Evolutionary conservation across 2,113 vertebrate genomes (phyloP).

Genomic region (Falco punctatus): DNA sequence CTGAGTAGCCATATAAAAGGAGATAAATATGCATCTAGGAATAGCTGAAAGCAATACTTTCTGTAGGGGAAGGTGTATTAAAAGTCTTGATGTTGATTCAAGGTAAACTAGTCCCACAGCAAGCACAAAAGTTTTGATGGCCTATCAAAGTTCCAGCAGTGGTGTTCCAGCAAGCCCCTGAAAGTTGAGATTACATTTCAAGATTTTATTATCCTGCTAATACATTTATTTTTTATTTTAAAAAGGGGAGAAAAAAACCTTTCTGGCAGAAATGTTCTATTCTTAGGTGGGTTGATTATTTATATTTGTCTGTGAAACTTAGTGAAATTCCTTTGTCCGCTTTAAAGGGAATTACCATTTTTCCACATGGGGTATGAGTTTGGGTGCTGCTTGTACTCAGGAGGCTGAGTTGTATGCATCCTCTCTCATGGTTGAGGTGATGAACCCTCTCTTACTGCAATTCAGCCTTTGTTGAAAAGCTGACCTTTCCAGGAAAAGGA

Average conservation of each 20-base stretch:
- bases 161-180: neutral
- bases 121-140: neutral
- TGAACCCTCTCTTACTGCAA: neutral
- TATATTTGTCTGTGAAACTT: neutral
- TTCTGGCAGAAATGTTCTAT: neutral
- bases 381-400: neutral
- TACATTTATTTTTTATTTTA: neutral
- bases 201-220: neutral
- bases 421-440: accelerated
- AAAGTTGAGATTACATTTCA: neutral
- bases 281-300: neutral
- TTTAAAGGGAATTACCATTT: neutral
- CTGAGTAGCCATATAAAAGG: neutral
- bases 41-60: neutral
- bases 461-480: neutral
- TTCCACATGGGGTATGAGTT: neutral
- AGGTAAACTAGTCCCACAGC: neutral
- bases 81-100: neutral
- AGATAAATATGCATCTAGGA: neutral
- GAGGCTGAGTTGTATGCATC: accelerated
- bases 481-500: neutral
- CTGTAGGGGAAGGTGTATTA: neutral
- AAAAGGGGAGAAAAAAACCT: neutral
- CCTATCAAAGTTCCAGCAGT: neutral
- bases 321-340: neutral